Conservation (phyloP, 2,888 invertebrate genomes). For the Temnothorax unifasciatus region DNA sequence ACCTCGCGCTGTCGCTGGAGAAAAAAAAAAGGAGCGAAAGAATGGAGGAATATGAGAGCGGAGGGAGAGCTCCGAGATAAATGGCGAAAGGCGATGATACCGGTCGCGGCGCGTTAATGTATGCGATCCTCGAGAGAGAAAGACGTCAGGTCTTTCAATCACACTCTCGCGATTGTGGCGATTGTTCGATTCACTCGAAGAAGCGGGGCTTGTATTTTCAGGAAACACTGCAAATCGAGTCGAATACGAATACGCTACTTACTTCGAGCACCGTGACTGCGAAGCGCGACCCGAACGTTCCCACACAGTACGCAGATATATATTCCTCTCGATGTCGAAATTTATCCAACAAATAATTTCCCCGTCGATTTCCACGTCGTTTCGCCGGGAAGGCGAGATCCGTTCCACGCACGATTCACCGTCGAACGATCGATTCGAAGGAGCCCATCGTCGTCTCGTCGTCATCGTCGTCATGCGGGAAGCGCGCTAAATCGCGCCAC, state of each 20-base stretch:
- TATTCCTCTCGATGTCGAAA: background rate
- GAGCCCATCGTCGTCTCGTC: background rate
- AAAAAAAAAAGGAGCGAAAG: background rate
- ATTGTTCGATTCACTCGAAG: background rate
- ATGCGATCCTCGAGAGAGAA: background rate
- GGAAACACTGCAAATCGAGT: background rate
- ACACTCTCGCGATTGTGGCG: slow-evolving; percentile 2
- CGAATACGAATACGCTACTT: background rate
- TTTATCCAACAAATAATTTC: background rate
- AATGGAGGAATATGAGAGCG: background rate
- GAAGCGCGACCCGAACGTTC: too few species aligned
- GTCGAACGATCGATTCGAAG: slow-evolving; percentile 12
- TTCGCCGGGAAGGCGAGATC: background rate
- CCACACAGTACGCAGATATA: background rate
- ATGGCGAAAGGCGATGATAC: slow-evolving; percentile 4
- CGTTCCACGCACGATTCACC: background rate
- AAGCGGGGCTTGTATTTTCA: background rate
- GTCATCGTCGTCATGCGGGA: slow-evolving; percentile 20
- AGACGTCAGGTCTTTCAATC: slow-evolving; percentile 11
- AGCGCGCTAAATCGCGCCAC: slow-evolving; percentile 21
- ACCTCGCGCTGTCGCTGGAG: background rate
- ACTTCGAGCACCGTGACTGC: background rate
- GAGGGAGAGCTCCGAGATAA: background rate
- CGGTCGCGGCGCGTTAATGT: background rate
- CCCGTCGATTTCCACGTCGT: background rate